Evolutionary conservation across 2,113 vertebrate species (phyloP).

Genomic region (Dicentrarchus labrax): DNA sequence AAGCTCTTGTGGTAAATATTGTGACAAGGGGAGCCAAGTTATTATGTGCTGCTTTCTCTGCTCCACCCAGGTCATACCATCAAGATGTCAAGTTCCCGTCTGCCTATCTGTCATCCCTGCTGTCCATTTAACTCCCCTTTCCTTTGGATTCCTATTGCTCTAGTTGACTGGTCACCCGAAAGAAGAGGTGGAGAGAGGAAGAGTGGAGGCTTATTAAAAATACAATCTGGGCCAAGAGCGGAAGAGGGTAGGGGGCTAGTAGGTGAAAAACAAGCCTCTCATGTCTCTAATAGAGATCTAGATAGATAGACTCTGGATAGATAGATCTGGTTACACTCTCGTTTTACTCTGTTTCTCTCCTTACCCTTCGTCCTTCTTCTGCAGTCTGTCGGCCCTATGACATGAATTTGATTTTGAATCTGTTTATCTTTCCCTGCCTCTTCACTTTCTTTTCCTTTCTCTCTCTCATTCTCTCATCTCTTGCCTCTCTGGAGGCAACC

Average conservation of each 20-base stretch:
- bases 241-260: constrained; percentile 45
- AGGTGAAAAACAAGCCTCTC: constrained; percentile 68
- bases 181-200: constrained; percentile 30
- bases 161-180: constrained; percentile 51
- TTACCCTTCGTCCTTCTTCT: constrained; percentile 36
- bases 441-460: not conserved
- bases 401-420: constrained; percentile 61
- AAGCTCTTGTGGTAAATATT: constrained; percentile 11
- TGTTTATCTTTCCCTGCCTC: constrained; percentile 39
- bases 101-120: constrained; percentile 27
- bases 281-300: constrained; percentile 5
- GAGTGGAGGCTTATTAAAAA: constrained; percentile 67
- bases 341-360: constrained; percentile 54
- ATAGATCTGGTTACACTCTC: constrained; percentile 63
- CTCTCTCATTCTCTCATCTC: constrained; percentile 1
- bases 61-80: constrained; percentile 6
- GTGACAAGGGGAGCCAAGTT: constrained; percentile 6
- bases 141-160: constrained; percentile 34
- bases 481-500: constrained; percentile 30
- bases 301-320: too few species aligned
- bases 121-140: constrained; percentile 17
- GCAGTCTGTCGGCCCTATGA: constrained; percentile 14
- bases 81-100: constrained; percentile 41
- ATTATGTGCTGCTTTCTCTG: constrained; percentile 10
- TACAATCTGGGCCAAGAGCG: constrained; percentile 49